These are phyloP conservation scores for Sterrhoptilus dennistouni DNA, from an alignment of 2,113 vertebrate genomes.

Conservation along the genomic window DNA sequence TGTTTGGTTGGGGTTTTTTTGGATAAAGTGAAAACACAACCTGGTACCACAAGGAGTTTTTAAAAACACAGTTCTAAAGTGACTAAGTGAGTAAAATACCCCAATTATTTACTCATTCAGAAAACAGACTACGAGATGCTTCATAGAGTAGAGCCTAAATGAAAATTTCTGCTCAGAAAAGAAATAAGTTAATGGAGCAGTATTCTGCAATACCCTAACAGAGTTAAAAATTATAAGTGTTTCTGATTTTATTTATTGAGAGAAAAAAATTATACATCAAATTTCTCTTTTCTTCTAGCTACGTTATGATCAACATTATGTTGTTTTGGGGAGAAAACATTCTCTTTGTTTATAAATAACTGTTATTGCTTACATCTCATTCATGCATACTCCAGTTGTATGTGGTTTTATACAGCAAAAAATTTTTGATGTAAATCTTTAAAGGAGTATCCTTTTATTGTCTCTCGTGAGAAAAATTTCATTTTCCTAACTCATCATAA, in stretches of 20 bases:
- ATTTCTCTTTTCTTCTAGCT: background rate
- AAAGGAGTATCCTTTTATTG: background rate
- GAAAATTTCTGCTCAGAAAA: background rate
- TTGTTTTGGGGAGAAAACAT: background rate
- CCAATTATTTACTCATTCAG: background rate
- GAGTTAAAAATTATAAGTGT: background rate
- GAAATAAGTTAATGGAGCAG: background rate
- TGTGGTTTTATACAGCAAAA: background rate
- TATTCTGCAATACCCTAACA: background rate
- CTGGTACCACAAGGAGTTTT: background rate
- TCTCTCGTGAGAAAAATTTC: background rate
- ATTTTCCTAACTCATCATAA: background rate
- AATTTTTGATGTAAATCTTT: background rate
- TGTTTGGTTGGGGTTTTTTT: background rate
- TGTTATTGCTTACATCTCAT: background rate
- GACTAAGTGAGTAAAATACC: accelerated
- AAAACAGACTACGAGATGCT: background rate
- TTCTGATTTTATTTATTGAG: background rate
- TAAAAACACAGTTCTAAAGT: background rate
- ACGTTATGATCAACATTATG: background rate
- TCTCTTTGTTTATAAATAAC: background rate
- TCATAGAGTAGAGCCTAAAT: background rate
- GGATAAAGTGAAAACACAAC: background rate
- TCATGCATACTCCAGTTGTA: background rate
- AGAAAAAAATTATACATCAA: background rate